These are phyloP conservation scores for Kryptopterus vitreolus DNA, from an alignment of 2,797 vertebrate genomes.

Conservation along the genomic window DNA sequence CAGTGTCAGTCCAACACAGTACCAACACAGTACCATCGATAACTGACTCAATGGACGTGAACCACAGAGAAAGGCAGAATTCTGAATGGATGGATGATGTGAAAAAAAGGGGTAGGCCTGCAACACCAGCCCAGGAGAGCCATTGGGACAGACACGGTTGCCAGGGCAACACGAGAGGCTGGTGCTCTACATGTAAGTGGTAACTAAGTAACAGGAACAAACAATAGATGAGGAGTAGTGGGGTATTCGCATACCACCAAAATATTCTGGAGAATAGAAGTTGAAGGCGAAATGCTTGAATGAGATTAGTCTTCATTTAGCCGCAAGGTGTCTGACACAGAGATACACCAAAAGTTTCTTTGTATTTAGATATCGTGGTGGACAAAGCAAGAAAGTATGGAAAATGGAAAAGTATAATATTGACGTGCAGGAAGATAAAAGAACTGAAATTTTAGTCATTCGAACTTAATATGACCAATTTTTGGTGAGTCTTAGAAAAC, in stretches of 20 bases:
- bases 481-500: too few relatives aligned
- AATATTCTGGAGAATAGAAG: neutral
- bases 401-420: too few relatives aligned
- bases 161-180: slow-evolving; percentile 66
- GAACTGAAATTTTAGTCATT: too few relatives aligned
- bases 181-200: slow-evolving; percentile 63
- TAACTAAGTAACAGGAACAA: slow-evolving; percentile 70
- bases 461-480: too few relatives aligned
- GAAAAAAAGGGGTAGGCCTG: slow-evolving; percentile 46
- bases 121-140: slow-evolving; percentile 51
- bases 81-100: neutral
- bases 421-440: too few relatives aligned
- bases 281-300: neutral
- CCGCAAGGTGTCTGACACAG: neutral
- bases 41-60: neutral
- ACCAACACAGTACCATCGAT: neutral
- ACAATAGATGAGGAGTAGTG: slow-evolving; percentile 55
- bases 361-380: neutral
- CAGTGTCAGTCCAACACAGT: neutral
- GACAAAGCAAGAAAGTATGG: neutral
- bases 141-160: slow-evolving; percentile 67
- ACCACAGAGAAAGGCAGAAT: neutral
- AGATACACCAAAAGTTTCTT: neutral
- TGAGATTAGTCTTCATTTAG: too few relatives aligned
- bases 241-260: slow-evolving; percentile 37